Evolutionary conservation across 2,888 invertebrate species (phyloP).

Genomic region (Hofmannophila pseudospretella): DNA sequence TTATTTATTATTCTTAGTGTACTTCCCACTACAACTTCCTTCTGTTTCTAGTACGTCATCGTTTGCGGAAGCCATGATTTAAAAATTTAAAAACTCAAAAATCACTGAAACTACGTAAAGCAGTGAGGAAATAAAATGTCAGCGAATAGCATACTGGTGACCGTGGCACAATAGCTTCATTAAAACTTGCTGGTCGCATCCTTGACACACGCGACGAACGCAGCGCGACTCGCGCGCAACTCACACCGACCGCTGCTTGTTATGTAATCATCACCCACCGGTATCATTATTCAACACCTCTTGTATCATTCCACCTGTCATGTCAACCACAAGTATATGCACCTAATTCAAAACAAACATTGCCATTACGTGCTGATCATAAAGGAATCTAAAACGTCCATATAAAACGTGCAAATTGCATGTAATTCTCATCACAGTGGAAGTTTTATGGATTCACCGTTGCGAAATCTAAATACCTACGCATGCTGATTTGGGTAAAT

Average conservation of each 20-base stretch:
- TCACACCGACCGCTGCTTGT: conserved; percentile 26
- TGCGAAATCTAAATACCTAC: conserved; percentile 12
- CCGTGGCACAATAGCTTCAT: conserved; percentile 55
- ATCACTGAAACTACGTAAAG: not conserved
- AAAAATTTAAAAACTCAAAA: not conserved
- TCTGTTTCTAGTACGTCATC: not conserved
- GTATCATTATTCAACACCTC: conserved; percentile 42
- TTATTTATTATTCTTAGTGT: not conserved
- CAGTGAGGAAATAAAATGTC: conserved; percentile 12
- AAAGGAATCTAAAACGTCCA: conserved; percentile 5
- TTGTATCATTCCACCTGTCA: conserved; percentile 38
- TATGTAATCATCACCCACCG: conserved; percentile 58
- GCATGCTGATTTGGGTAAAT: conserved; percentile 6
- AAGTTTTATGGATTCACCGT: conserved; percentile 6
- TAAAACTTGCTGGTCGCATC: conserved; percentile 52
- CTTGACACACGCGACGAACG: conserved; percentile 60
- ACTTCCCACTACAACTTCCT: not conserved
- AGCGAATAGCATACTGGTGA: conserved; percentile 28
- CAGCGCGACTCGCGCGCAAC: conserved; percentile 32
- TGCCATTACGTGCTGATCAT: not conserved
- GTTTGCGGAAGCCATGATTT: conserved; percentile 4
- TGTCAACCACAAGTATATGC: conserved; percentile 16
- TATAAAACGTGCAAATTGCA: too few relatives aligned
- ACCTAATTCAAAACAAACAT: conserved; percentile 10
- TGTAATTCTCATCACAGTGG: too few relatives aligned